These are phyloP conservation scores for Ailurus styani DNA, from an alignment of 2,113 vertebrate genomes.

Conservation along the genomic window DNA sequence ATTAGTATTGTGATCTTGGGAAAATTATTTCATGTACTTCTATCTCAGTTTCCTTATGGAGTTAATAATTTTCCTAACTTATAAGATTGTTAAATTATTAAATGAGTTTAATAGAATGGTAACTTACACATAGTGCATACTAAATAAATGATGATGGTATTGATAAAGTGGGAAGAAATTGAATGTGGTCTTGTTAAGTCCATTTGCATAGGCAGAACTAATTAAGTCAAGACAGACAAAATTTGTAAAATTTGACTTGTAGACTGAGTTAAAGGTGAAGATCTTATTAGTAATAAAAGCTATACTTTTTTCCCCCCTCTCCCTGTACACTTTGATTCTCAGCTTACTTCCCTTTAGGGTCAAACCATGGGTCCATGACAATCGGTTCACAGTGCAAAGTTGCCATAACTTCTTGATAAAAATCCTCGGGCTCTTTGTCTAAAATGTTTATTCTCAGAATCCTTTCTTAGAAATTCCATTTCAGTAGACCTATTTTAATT, in stretches of 20 bases:
- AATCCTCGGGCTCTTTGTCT: neutral
- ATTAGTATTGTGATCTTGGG: neutral
- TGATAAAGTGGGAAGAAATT: neutral
- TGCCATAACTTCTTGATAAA: neutral
- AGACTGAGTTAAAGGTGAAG: neutral
- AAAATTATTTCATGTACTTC: neutral
- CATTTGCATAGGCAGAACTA: neutral
- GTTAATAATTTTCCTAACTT: neutral
- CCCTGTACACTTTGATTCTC: neutral
- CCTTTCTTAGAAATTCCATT: neutral
- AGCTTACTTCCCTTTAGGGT: neutral
- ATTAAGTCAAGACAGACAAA: neutral
- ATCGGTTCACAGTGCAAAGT: neutral
- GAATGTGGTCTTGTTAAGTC: neutral
- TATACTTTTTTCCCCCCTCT: neutral
- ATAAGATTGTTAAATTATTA: neutral
- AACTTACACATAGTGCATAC: neutral
- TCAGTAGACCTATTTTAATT: neutral
- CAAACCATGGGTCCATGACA: neutral
- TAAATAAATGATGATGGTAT: neutral
- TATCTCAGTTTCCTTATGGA: neutral
- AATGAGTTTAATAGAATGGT: neutral
- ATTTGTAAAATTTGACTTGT: neutral
- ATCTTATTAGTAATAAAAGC: neutral
- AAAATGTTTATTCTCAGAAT: neutral